phyloP scores from a whole-genome alignment of 1,140 invertebrate species.

The Bombus fervidus region DNA sequence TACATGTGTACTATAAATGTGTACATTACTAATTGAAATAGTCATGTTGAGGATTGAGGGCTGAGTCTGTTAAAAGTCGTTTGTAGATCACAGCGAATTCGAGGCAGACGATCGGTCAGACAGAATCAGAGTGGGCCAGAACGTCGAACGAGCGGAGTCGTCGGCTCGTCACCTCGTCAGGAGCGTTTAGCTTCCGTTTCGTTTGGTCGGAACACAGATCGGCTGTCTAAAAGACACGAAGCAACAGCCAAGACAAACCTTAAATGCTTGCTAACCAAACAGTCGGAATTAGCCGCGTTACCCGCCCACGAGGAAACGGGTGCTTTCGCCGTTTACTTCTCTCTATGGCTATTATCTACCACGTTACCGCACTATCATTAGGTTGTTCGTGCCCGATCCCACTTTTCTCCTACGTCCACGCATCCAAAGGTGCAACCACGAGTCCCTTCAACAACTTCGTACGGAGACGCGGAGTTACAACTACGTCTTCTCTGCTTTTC shows the following conservation, averaged over 20 bases:
- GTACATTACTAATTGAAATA: too few relatives aligned
- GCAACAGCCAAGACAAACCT: slow-evolving; percentile 82
- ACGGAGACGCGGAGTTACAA: background rate
- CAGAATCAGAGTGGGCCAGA: background rate
- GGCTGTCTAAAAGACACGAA: slow-evolving; percentile 82
- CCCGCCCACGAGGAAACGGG: slow-evolving; percentile 71
- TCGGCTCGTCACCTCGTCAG: slow-evolving; percentile 77
- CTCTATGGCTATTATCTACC: slow-evolving; percentile 73
- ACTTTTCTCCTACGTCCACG: slow-evolving; percentile 12
- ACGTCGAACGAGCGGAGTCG: slow-evolving; percentile 59
- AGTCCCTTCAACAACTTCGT: too few relatives aligned
- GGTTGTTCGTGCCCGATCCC: slow-evolving; percentile 16
- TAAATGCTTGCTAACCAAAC: slow-evolving; percentile 83
- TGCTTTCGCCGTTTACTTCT: slow-evolving; percentile 74
- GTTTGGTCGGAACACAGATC: slow-evolving; percentile 82
- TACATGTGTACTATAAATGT: too few relatives aligned
- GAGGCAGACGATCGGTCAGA: background rate
- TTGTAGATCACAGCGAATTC: background rate
- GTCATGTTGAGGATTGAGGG: background rate
- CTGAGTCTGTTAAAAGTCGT: background rate
- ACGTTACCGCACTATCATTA: slow-evolving; percentile 9
- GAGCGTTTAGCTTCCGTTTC: slow-evolving; percentile 78
- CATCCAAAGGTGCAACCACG: background rate
- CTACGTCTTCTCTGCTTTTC: background rate
- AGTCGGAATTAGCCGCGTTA: slow-evolving; percentile 81